Evolutionary conservation across 2,797 vertebrate genomes (phyloP).

Genomic region (Cyprinella venusta): DNA sequence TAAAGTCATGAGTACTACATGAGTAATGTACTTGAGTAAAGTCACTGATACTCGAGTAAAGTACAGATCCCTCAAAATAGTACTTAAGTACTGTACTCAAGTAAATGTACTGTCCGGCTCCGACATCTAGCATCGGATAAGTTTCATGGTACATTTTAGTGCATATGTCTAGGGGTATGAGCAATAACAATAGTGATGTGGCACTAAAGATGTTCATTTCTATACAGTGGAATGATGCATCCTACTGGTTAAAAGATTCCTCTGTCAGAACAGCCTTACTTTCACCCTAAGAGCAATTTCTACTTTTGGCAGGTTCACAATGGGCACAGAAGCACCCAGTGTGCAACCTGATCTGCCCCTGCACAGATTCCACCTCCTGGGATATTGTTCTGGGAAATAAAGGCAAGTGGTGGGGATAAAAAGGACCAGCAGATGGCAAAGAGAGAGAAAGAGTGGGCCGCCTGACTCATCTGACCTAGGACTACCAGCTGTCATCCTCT

Average conservation of each 20-base stretch:
- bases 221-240: background rate
- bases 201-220: background rate
- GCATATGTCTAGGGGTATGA: background rate
- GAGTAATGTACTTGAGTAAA: too few species aligned
- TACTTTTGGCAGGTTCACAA: constrained; percentile 41
- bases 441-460: constrained; percentile 65
- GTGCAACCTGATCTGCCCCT: constrained; percentile 61
- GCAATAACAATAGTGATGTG: background rate
- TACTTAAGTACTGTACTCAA: too few species aligned
- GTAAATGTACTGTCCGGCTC: too few species aligned
- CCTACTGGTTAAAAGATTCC: constrained; percentile 18
- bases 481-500: constrained; percentile 69
- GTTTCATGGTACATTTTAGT: too few species aligned
- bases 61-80: too few species aligned
- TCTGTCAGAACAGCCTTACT: constrained; percentile 18
- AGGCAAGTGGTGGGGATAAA: constrained; percentile 69
- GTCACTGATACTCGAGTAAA: too few species aligned
- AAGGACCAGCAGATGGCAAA: constrained; percentile 75
- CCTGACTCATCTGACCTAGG: constrained; percentile 66
- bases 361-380: constrained; percentile 68
- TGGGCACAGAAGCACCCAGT: constrained; percentile 45
- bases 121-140: too few species aligned
- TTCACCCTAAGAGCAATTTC: constrained; percentile 31
- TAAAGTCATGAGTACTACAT: too few species aligned
- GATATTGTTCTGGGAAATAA: constrained; percentile 73